phyloP scores from a whole-genome alignment of 1,140 invertebrate genomes.

The Trypoxylus dichotomus region DNA sequence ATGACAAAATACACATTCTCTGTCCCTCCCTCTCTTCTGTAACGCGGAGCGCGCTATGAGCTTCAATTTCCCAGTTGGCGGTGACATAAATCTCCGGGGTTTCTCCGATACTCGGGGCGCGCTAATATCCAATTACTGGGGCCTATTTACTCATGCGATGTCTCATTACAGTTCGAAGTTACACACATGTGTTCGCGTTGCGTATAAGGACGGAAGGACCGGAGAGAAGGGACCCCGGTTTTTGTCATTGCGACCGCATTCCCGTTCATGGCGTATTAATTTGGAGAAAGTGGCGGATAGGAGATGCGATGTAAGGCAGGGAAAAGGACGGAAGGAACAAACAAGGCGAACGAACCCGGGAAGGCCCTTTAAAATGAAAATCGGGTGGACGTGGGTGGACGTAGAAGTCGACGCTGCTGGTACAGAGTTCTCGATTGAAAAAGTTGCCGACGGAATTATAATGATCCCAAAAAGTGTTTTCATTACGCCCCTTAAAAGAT shows the following conservation, averaged over 20 bases:
- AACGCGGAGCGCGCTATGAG: neutral
- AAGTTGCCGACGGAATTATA: conserved; percentile 9
- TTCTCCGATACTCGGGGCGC: conserved; percentile 35
- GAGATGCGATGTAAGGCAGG: neutral
- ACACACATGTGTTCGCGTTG: conserved; percentile 10
- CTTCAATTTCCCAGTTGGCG: conserved; percentile 34
- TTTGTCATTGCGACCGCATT: conserved; percentile 1
- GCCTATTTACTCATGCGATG: conserved; percentile 42
- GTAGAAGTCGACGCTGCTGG: neutral
- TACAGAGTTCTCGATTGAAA: neutral
- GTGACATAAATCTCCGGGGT: conserved; percentile 39
- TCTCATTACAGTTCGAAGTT: conserved; percentile 36
- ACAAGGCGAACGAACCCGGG: neutral
- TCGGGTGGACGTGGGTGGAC: neutral
- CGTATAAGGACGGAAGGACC: neutral
- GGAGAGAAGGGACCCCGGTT: neutral
- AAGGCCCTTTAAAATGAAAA: conserved; percentile 5
- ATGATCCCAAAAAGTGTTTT: conserved; percentile 16
- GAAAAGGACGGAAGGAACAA: neutral
- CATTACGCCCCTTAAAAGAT: neutral
- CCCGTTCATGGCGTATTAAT: conserved; percentile 9
- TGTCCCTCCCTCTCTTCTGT: neutral
- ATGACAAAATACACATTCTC: conserved; percentile 22
- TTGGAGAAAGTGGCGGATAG: conserved; percentile 9
- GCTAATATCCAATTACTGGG: conserved; percentile 44